Percentiles rank a stretch among this genome's conserved stretches.
phyloP scores from a whole-genome alignment of 2,113 vertebrate genomes.

The Protobothrops flavoviridis region DNA sequence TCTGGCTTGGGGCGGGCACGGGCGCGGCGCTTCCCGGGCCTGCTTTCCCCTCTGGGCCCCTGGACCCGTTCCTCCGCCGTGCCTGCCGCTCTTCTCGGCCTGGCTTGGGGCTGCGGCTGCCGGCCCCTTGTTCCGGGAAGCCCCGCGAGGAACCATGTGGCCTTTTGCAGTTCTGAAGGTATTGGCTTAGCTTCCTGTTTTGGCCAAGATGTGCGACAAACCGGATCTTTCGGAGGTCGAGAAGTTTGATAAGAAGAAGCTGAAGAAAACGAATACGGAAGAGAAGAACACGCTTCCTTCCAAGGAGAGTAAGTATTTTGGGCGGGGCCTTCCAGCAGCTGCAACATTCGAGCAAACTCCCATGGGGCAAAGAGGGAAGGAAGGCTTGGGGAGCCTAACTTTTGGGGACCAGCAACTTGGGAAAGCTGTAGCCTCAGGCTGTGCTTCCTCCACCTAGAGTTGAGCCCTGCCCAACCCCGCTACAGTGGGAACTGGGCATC shows the following conservation, averaged over 20 bases:
- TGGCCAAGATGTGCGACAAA: slow-evolving; percentile 84
- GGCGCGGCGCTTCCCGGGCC: not conserved
- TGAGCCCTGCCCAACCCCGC: not conserved
- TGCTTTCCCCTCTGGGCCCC: not conserved
- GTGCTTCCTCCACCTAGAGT: not conserved
- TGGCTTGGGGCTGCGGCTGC: not conserved
- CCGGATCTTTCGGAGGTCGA: slow-evolving; percentile 85
- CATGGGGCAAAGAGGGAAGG: not conserved
- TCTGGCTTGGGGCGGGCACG: not conserved
- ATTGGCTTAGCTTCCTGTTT: not conserved
- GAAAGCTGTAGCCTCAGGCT: not conserved
- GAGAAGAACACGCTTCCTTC: slow-evolving; percentile 80
- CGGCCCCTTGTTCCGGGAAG: not conserved
- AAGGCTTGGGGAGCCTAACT: not conserved
- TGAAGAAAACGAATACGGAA: slow-evolving; percentile 76
- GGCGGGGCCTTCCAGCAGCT: not conserved
- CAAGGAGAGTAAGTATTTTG: slow-evolving; percentile 72
- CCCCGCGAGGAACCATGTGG: not conserved
- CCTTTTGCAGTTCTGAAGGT: not conserved
- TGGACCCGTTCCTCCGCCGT: too few species aligned
- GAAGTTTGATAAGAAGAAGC: slow-evolving; percentile 76
- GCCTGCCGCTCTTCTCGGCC: not conserved
- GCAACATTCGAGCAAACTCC: rapidly evolving
- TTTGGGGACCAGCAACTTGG: not conserved
- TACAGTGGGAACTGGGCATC: not conserved